phyloP scores from a whole-genome alignment of 2,113 vertebrate genomes.

The Xiphias gladius region DNA sequence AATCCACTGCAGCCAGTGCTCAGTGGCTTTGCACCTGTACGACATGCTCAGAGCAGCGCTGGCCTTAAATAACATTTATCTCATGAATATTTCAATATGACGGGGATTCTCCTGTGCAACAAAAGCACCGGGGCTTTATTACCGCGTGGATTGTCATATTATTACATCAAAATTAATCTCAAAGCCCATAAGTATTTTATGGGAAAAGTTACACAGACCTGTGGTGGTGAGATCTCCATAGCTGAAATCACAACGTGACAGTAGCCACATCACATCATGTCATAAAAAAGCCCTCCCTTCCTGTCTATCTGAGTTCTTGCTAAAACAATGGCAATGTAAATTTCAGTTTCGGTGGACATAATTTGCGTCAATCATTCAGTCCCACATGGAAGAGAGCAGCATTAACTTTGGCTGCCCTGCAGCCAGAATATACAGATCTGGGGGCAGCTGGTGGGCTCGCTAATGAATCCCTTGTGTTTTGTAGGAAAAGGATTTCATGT shows the following conservation, averaged over 20 bases:
- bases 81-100: conserved; percentile 67
- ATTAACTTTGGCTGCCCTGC: conserved; percentile 37
- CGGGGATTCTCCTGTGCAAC: conserved; percentile 38
- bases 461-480: conserved; percentile 53
- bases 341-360: conserved; percentile 17
- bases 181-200: conserved; percentile 38
- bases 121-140: conserved; percentile 40
- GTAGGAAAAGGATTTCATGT: conserved; percentile 39
- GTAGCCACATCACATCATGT: not conserved
- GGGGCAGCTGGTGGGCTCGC: conserved; percentile 45
- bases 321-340: conserved; percentile 13
- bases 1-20: not conserved
- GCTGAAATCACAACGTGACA: conserved; percentile 16
- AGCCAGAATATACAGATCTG: conserved; percentile 32
- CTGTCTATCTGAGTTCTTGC: not conserved
- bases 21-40: conserved; percentile 39
- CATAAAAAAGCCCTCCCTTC: not conserved
- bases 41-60: conserved; percentile 38
- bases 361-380: conserved; percentile 44
- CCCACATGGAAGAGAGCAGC: conserved; percentile 34
- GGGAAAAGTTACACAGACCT: conserved; percentile 44
- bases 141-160: conserved; percentile 42
- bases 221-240: not conserved
- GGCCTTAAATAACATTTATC: conserved; percentile 57
- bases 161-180: conserved; percentile 46